phyloP scores from a whole-genome alignment of 2,888 invertebrate genomes.

The Harpalus rubripes region DNA sequence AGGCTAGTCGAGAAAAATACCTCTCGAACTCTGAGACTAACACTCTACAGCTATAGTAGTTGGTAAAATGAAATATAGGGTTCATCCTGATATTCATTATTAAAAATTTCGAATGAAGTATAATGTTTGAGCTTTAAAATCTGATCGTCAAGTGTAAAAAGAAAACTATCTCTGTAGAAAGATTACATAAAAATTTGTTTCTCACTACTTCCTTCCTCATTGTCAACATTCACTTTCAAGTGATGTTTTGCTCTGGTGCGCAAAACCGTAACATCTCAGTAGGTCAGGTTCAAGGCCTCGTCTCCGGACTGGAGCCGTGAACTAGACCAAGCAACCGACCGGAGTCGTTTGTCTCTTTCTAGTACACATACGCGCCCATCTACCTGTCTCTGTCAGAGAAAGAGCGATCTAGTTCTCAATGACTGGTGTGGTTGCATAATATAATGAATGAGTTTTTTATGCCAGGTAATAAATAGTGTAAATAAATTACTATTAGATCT shows the following conservation, averaged over 20 bases:
- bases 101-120: too few species aligned
- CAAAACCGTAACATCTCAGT: conserved; percentile 40
- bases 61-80: too few species aligned
- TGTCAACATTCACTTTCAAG: conserved; percentile 27
- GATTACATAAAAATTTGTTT: too few species aligned
- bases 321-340: conserved; percentile 19
- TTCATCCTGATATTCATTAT: too few species aligned
- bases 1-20: too few species aligned
- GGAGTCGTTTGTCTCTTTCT: not conserved
- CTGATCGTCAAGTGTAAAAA: too few species aligned
- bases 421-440: not conserved
- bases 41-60: too few species aligned
- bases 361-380: not conserved
- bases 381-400: not conserved
- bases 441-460: not conserved
- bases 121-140: too few species aligned
- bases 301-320: conserved; percentile 29
- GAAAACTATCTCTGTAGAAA: too few species aligned
- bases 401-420: conserved; percentile 18
- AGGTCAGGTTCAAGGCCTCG: conserved; percentile 48
- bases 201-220: not conserved
- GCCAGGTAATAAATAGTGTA: not conserved
- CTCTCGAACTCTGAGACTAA: too few species aligned
- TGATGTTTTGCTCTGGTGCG: conserved; percentile 25
- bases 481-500: too few species aligned